Evolutionary conservation across 2,888 invertebrate genomes (phyloP).

Genomic region (Pandemis heparana): DNA sequence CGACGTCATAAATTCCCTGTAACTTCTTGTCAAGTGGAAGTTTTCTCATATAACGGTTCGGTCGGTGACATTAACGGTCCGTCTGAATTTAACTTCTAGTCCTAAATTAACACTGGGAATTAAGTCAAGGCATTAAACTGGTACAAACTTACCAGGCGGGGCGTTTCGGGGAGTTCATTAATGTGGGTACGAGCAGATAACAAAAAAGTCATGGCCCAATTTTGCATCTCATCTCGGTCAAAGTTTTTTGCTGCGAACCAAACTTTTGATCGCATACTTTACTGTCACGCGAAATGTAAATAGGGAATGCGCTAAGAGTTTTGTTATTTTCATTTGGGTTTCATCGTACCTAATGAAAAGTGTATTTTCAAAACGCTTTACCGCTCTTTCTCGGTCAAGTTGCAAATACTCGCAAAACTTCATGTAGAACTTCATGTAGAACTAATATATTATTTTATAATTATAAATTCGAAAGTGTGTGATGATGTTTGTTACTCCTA

Average conservation of each 20-base stretch:
- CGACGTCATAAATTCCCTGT: slow-evolving; percentile 61
- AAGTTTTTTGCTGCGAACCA: background rate
- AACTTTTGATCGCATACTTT: slow-evolving; percentile 13
- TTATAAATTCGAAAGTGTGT: no score
- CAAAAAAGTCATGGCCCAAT: slow-evolving; percentile 38
- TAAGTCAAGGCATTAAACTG: slow-evolving; percentile 50
- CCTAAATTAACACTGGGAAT: slow-evolving; percentile 63
- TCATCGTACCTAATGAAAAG: background rate
- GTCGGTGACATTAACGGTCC: slow-evolving; percentile 60
- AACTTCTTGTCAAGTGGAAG: slow-evolving; percentile 61
- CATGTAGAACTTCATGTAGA: no score
- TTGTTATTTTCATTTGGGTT: background rate
- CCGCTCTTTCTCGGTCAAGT: no score
- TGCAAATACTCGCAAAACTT: no score
- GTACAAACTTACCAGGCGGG: slow-evolving; percentile 41
- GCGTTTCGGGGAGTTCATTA: slow-evolving; percentile 40
- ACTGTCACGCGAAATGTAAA: slow-evolving; percentile 7
- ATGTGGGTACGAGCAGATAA: slow-evolving; percentile 36
- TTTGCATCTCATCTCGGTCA: slow-evolving; percentile 38
- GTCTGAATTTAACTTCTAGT: slow-evolving; percentile 59
- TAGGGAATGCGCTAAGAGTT: background rate
- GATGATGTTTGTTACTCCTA: no score
- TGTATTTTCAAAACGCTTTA: background rate
- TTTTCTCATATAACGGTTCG: slow-evolving; percentile 67
- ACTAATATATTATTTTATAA: no score